A percentile compares a stretch with the other conserved stretches of the same genome.
phyloP scores from a whole-genome alignment of 2,113 vertebrate species.

The Jaculus jaculus region DNA sequence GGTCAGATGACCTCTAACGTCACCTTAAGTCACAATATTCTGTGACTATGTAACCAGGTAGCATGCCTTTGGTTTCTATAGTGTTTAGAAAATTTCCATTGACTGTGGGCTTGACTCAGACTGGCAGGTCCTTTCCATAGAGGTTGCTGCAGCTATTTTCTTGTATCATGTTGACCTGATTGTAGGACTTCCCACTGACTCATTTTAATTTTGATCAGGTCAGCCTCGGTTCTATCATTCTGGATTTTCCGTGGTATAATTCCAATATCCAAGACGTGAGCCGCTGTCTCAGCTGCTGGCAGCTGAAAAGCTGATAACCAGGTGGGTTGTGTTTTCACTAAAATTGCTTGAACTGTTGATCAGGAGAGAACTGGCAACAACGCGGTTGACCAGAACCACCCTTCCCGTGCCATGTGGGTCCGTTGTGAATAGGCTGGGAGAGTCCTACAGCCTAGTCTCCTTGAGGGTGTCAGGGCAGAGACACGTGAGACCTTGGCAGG shows the following conservation, averaged over 20 bases:
- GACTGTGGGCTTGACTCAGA: too few species aligned
- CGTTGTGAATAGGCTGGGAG: neutral
- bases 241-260: neutral
- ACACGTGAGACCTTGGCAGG: accelerated
- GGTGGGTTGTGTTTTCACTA: neutral
- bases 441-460: neutral
- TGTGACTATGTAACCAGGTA: too few species aligned
- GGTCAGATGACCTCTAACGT: too few species aligned
- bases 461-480: too few species aligned
- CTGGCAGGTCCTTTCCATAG: too few species aligned
- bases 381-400: neutral
- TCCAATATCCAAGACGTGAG: neutral
- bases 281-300: neutral
- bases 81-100: too few species aligned
- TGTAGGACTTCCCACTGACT: neutral
- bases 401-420: neutral
- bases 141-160: neutral
- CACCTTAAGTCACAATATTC: too few species aligned
- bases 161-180: neutral
- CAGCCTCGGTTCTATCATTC: neutral
- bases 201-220: neutral
- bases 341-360: neutral
- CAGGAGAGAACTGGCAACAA: neutral
- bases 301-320: neutral
- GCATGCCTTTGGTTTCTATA: too few species aligned